These are phyloP conservation scores for Asarcornis scutulata DNA, from an alignment of 2,113 vertebrate species.

Conservation along the genomic window DNA sequence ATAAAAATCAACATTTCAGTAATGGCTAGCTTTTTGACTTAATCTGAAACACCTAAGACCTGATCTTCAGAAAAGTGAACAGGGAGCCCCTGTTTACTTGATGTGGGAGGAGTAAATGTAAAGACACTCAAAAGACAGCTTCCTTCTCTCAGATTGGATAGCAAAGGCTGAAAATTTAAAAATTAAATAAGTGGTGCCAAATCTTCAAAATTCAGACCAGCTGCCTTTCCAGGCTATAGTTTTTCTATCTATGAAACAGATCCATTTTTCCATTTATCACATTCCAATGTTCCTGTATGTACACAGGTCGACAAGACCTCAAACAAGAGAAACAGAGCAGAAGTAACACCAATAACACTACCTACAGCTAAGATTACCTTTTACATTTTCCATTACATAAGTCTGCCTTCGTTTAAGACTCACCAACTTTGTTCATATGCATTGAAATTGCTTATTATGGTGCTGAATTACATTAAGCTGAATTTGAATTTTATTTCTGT, in stretches of 20 bases:
- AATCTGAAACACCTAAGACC: not conserved
- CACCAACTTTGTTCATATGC: not conserved
- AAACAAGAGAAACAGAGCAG: not conserved
- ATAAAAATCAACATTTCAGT: not conserved
- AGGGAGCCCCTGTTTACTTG: not conserved
- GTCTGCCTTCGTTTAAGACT: not conserved
- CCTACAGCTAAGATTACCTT: not conserved
- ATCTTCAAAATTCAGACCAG: not conserved
- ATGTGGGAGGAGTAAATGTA: not conserved
- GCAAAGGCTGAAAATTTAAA: not conserved
- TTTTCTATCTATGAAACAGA: not conserved
- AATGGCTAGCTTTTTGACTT: not conserved
- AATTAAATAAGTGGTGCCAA: not conserved
- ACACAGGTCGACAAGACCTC: not conserved
- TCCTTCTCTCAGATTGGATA: not conserved
- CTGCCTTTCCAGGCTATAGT: not conserved
- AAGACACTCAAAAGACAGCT: not conserved
- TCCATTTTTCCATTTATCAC: not conserved
- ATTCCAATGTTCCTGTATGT: not conserved
- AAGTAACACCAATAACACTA: not conserved
- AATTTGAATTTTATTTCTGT: slow-evolving; percentile 55
- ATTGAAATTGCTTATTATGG: slow-evolving; percentile 44
- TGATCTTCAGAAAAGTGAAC: not conserved
- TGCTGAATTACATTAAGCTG: slow-evolving; percentile 27
- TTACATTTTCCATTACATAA: slow-evolving; percentile 23